Evolutionary conservation across 1,140 invertebrate species (phyloP).

Genomic region (Zaprionus capensis): DNA sequence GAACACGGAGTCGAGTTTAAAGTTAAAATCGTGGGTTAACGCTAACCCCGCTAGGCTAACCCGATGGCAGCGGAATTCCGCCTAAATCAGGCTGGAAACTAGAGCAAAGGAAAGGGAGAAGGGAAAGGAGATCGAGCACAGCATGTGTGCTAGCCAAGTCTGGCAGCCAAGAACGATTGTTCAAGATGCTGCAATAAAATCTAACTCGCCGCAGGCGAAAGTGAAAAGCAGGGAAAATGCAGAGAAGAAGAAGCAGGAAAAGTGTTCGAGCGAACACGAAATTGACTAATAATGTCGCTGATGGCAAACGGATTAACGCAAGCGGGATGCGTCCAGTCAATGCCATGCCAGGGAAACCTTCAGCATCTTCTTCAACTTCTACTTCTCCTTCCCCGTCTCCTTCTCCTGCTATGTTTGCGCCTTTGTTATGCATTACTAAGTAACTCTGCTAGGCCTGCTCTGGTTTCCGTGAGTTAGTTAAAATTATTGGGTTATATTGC

Average conservation of each 20-base stretch:
- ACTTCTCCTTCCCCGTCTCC: neutral
- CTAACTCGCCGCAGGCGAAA: constrained; percentile 64
- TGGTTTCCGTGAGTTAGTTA: constrained; percentile 65
- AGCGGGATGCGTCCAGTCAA: neutral
- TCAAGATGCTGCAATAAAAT: constrained; percentile 83
- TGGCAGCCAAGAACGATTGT: constrained; percentile 56
- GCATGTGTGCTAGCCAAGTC: constrained; percentile 49
- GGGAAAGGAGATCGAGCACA: constrained; percentile 35
- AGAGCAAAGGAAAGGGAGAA: constrained; percentile 21
- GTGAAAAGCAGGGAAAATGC: constrained; percentile 25
- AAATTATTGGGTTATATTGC: constrained; percentile 84
- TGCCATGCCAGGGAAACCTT: neutral
- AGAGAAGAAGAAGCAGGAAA: neutral
- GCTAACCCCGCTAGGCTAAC: constrained; percentile 55
- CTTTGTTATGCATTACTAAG: constrained; percentile 69
- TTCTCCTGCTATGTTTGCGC: neutral
- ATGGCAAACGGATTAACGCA: constrained; percentile 80
- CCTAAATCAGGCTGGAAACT: constrained; percentile 51
- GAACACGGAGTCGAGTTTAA: constrained; percentile 30
- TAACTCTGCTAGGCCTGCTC: constrained; percentile 45
- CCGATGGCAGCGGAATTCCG: constrained; percentile 42
- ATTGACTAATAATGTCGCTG: constrained; percentile 81
- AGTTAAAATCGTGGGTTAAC: constrained; percentile 19
- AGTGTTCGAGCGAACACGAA: constrained; percentile 40
- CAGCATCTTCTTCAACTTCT: neutral